Conservation (phyloP, 2,797 vertebrate genomes). For the Botia almorhae region DNA sequence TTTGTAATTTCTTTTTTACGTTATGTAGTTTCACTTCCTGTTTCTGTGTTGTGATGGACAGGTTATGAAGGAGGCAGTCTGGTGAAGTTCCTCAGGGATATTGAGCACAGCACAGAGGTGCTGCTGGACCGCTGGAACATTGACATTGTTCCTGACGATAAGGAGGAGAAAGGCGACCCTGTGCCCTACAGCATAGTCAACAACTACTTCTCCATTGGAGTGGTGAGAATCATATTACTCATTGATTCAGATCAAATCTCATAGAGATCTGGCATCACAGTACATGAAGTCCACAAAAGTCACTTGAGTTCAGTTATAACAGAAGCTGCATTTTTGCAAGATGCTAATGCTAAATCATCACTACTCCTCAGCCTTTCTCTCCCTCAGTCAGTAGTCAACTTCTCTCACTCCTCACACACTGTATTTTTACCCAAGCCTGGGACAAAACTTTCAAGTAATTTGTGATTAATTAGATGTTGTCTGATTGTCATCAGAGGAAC, state of each 20-base stretch:
- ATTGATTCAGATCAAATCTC: not conserved
- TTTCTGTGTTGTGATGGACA: conserved; percentile 61
- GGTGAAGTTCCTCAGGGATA: conserved; percentile 89
- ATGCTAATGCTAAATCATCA: not conserved
- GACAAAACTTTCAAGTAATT: conserved; percentile 22
- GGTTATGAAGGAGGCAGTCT: conserved; percentile 93
- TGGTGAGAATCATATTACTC: conserved; percentile 79
- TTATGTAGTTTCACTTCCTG: not conserved
- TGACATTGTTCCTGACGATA: conserved; percentile 86
- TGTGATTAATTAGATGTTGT: conserved; percentile 37
- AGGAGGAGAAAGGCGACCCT: conserved; percentile 87
- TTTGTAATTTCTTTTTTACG: not conserved
- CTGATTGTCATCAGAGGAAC: conserved; percentile 53
- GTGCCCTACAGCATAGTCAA: conserved; percentile 93
- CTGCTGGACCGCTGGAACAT: conserved; percentile 94
- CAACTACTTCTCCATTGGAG: conserved; percentile 97
- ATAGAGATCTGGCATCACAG: not conserved
- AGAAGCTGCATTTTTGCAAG: not conserved
- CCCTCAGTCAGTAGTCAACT: conserved; percentile 5
- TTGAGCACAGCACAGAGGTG: conserved; percentile 90
- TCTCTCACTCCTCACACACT: not conserved
- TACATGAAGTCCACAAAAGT: not conserved
- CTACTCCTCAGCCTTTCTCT: not conserved
- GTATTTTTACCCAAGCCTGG: conserved; percentile 13
- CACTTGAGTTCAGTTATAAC: not conserved